Percentiles rank a stretch among this genome's conserved stretches.
These are phyloP conservation scores for Drosophila athabasca DNA, from an alignment of 1,140 invertebrate genomes.

Conservation along the genomic window DNA sequence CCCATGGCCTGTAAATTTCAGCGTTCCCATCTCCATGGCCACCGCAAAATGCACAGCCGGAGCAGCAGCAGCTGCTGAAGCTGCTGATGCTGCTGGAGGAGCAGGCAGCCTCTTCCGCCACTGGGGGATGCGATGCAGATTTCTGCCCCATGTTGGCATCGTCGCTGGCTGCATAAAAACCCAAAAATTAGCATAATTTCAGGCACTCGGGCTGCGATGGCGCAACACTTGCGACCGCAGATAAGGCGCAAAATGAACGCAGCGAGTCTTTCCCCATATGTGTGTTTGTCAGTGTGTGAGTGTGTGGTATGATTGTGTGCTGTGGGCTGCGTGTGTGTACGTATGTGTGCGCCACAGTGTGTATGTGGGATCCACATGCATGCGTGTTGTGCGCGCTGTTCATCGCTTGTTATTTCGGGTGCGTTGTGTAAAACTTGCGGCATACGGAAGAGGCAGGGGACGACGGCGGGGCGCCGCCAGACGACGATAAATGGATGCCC, in stretches of 20 bases:
- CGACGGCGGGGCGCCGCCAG: neutral
- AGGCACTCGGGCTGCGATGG: constrained; percentile 62
- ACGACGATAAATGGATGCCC: too few relatives aligned
- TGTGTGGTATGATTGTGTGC: constrained; percentile 1
- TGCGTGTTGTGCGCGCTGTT: constrained; percentile 35
- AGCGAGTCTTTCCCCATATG: constrained; percentile 33
- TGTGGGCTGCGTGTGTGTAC: too few relatives aligned
- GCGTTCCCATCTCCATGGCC: constrained; percentile 21
- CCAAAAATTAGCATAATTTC: constrained; percentile 79
- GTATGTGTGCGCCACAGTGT: constrained; percentile 1
- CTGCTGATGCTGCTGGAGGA: constrained; percentile 33
- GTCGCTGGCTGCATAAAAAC: constrained; percentile 64
- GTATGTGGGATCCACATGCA: constrained; percentile 25
- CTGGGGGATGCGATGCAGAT: constrained; percentile 56
- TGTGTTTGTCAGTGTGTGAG: constrained; percentile 17
- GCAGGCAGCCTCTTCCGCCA: neutral
- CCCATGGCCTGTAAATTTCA: constrained; percentile 36
- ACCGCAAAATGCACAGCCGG: constrained; percentile 48
- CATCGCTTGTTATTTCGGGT: constrained; percentile 60
- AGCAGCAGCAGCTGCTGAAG: constrained; percentile 40
- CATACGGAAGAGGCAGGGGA: constrained; percentile 41
- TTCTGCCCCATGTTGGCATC: constrained; percentile 55
- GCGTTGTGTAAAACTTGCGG: constrained; percentile 50
- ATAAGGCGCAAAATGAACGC: constrained; percentile 78
- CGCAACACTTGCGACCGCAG: constrained; percentile 71